Percentiles rank a stretch among this genome's conserved stretches.
phyloP scores from a whole-genome alignment of 2,797 vertebrate species.

The Coccyzus lansbergi region DNA sequence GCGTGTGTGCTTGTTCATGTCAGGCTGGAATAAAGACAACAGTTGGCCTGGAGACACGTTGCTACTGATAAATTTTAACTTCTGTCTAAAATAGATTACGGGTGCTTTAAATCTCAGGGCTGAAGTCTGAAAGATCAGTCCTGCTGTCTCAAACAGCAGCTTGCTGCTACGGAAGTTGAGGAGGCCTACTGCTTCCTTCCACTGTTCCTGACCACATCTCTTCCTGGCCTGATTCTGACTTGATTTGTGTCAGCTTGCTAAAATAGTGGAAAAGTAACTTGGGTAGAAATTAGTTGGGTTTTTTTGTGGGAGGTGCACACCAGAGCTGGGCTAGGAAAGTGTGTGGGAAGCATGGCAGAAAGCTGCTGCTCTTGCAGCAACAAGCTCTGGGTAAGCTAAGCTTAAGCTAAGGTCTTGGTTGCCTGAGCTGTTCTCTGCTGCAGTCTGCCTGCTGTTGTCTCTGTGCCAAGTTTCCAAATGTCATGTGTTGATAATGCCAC shows the following conservation, averaged over 20 bases:
- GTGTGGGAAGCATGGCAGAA: neutral
- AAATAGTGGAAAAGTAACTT: neutral
- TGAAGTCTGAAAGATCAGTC: neutral
- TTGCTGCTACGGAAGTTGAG: neutral
- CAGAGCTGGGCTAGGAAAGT: neutral
- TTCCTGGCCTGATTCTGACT: neutral
- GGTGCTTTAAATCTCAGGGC: neutral
- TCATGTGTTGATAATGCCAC: neutral
- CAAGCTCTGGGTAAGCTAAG: neutral
- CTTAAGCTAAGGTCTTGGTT: neutral
- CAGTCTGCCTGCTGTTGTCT: neutral
- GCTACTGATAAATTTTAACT: neutral
- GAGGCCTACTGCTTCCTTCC: neutral
- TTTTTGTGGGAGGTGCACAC: neutral
- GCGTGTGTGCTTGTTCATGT: neutral
- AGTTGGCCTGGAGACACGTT: neutral
- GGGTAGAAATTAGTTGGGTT: neutral
- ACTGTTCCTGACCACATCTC: neutral
- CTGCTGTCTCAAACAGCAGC: neutral
- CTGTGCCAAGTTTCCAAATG: constrained; percentile 42
- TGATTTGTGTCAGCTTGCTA: neutral
- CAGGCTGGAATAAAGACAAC: neutral
- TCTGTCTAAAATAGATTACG: neutral
- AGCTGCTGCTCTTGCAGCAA: neutral
- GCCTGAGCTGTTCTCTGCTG: neutral